Base-by-base conservation (phyloP, 1,140 invertebrate genomes). In the Caenorhabditis remanei region DNA sequence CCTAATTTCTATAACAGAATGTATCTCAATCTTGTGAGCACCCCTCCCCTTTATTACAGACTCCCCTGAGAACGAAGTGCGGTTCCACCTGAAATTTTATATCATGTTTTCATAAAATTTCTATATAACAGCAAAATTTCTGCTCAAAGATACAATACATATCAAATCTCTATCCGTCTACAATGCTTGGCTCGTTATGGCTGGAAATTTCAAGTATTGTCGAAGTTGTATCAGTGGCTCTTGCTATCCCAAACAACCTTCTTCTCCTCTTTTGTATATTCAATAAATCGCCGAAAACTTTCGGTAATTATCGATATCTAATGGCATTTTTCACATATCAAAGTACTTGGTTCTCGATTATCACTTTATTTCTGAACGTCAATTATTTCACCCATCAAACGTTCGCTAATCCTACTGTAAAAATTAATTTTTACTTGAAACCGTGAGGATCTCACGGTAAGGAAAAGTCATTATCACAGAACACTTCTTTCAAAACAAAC, bases 311-410 rank as follows among this genome's bases (percentile, higher is more conserved):
- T 32, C 61, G 61, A 63, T 63, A 63, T 63, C 24, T 63, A 4
- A 63, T 63, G 61, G 61, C 61, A 32, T 63, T 63, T 63, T 63
- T 63, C 61, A 63, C 61, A 8, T 63, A 63, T 63, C 61, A 63
- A 63, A 63, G 61, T 32, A 32, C 32, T 5, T 63, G 58, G 61
- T 63, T 63, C n/a, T 63, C 61, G 2, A 32, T 24, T 63, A 63
- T 63, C 14, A 63, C 61, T 2, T 32, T 63, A 40, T 63, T 63
- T 40, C 14, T 63, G 6, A 63, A 63, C 24, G 61, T 63, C n/a
- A 63, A 63, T 63, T 63, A 63, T 63, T 63, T 9, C 24, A 63
- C 61, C 2, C 32, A 32, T 32, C 11, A 63, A 21, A 63, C 61
- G n/a, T n/a, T n/a, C n/a, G n/a, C n/a, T n/a, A 50, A 50, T 50